These are phyloP conservation scores for Marisa cornuarietis DNA, from an alignment of 1,140 invertebrate genomes.

Conservation along the genomic window DNA sequence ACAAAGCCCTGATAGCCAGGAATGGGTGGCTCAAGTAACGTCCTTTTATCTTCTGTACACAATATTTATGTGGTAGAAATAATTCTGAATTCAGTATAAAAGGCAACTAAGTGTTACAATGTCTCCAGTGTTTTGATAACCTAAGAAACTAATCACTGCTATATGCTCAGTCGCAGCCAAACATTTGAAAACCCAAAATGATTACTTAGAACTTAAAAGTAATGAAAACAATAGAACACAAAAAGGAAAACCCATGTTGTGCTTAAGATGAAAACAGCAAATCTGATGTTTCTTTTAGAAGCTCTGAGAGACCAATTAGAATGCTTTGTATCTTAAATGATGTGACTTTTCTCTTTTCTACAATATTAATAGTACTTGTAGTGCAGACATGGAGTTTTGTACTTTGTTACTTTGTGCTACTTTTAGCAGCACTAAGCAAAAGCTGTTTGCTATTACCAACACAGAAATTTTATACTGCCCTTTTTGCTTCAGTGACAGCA, in stretches of 20 bases:
- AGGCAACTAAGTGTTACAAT: not conserved
- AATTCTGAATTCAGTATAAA: not conserved
- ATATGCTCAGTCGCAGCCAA: not conserved
- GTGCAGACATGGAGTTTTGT: no score
- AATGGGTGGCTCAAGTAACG: constrained; percentile 62
- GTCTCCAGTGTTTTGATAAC: not conserved
- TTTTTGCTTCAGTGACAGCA: not conserved
- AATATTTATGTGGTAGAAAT: not conserved
- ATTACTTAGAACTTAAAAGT: not conserved
- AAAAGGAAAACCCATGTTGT: not conserved
- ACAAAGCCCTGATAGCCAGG: constrained; percentile 66
- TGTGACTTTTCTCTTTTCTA: no score
- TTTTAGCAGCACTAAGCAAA: no score
- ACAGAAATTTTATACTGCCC: no score
- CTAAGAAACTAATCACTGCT: not conserved
- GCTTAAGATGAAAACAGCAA: not conserved
- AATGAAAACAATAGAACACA: not conserved
- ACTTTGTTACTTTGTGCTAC: no score
- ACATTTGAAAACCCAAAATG: not conserved
- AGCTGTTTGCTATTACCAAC: no score
- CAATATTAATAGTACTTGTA: no score
- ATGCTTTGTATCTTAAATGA: no score
- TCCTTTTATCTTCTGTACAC: constrained; percentile 46
- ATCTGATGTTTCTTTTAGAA: no score
- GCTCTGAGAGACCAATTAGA: no score